Evolutionary conservation across 2,797 vertebrate genomes (phyloP).

Genomic region (Notolabrus celidotus): DNA sequence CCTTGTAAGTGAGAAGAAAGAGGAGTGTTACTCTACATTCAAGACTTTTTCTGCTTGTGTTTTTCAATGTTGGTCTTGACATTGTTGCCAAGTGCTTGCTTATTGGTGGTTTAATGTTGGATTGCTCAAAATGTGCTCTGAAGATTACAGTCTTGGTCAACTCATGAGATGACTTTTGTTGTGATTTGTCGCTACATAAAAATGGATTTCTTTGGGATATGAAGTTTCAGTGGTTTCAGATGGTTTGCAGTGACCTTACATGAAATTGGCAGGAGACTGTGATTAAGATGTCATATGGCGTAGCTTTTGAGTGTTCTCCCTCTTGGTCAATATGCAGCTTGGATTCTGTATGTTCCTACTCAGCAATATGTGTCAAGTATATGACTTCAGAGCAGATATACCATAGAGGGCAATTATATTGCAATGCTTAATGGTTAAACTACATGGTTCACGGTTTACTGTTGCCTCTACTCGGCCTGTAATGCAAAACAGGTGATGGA

Average conservation of each 20-base stretch:
- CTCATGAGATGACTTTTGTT: not conserved
- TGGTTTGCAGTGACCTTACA: constrained; percentile 18
- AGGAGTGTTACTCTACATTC: too few species aligned
- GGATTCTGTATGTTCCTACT: constrained; percentile 25
- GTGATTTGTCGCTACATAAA: not conserved
- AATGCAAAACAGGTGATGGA: constrained; percentile 83
- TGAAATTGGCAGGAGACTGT: constrained; percentile 11
- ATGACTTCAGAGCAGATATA: constrained; percentile 53
- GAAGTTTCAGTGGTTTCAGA: constrained; percentile 11
- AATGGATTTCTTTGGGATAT: constrained; percentile 10
- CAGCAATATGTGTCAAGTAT: constrained; percentile 39
- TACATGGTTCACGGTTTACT: constrained; percentile 69
- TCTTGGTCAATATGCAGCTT: constrained; percentile 24
- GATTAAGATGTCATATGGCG: constrained; percentile 9
- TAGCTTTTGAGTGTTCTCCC: constrained; percentile 7
- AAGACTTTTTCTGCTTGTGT: too few species aligned
- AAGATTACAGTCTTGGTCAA: too few species aligned
- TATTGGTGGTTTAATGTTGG: too few species aligned
- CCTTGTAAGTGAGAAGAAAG: too few species aligned
- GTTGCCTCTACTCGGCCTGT: constrained; percentile 78
- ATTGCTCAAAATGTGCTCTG: too few species aligned
- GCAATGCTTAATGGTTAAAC: constrained; percentile 86
- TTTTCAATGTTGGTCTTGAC: too few species aligned
- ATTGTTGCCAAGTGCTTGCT: too few species aligned
- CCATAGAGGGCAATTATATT: constrained; percentile 83